Base-by-base conservation (phyloP, 2,113 vertebrate genomes). In the Macquaria ambigua region DNA sequence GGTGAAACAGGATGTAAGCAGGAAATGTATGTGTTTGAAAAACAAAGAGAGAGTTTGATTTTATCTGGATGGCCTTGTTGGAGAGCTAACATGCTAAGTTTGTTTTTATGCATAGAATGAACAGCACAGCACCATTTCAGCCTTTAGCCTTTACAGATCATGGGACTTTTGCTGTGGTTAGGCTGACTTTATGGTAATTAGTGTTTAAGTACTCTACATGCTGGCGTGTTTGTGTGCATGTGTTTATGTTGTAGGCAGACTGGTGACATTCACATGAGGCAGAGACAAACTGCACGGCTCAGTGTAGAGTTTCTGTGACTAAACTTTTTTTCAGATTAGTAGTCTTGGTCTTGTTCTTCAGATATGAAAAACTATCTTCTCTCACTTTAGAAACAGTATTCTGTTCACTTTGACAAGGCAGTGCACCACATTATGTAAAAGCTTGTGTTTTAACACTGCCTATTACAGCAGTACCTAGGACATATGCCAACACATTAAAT, bases 1-100 rank as follows among this genome's bases (percentile, higher is more conserved):
- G 86, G 71, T 59, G 68, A 87, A 91, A 87, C 91, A 90, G 95
- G 95, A 95, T 95, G 93, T 55, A 6, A 62, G 71, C 88, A 93
- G 93, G 94, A 95, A 95, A 89, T 53, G 37, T 68, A 86, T 48
- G 88, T 88, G 81, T 89, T 89, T 86, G 71, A 74, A 58, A 89
- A 86, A 90, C 82, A 90, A 88, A 90, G 77, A 79, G 53, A 62
- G 66, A 68, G 59, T 77, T 61, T n/a, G 66, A 78, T 72, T 84
- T 46, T 31, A 58, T 76, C 69, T n/a, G 58, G 23, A 7, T 8
- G 20, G 71, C 46, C 68, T 79, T 46, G 59, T n/a, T 10, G 80
- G n/a, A 80, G 58, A 79, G 74, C 69, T 66, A 10, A 62, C 50
- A 67, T 68, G 75, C 15, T 14, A 20, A 61, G 55, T 71, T 61